These are phyloP conservation scores for Alauda arvensis DNA, from an alignment of 2,797 vertebrate genomes.

Conservation along the genomic window DNA sequence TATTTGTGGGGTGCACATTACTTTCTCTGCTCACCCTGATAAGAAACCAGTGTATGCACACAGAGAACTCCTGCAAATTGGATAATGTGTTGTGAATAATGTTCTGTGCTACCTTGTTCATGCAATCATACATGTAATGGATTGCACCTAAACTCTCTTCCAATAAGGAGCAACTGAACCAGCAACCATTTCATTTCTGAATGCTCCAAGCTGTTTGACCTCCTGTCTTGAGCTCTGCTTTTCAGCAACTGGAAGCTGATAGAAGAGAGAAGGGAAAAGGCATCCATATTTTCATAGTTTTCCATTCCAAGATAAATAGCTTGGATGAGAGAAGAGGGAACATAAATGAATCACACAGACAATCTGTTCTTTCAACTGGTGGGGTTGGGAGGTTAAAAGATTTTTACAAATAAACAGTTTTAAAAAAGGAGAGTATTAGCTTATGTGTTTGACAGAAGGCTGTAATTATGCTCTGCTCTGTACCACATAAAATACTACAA, in stretches of 20 bases:
- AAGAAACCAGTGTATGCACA: background rate
- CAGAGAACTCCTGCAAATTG: background rate
- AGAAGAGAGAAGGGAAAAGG: background rate
- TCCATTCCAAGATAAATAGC: slow-evolving; percentile 7
- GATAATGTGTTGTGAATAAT: background rate
- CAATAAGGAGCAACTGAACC: background rate
- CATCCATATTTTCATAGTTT: background rate
- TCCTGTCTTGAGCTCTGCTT: background rate
- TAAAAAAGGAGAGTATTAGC: background rate
- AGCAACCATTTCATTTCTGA: background rate
- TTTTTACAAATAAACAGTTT: slow-evolving; percentile 33
- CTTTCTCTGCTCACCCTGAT: background rate
- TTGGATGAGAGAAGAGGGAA: slow-evolving; percentile 4
- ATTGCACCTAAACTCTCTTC: background rate
- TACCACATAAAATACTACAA: slow-evolving; percentile 13
- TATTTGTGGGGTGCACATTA: background rate
- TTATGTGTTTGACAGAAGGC: slow-evolving; percentile 22
- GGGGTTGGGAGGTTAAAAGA: background rate
- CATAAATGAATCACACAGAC: slow-evolving; percentile 11
- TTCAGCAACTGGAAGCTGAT: background rate
- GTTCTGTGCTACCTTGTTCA: background rate
- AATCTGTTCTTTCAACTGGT: slow-evolving; percentile 28
- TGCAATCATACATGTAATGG: background rate
- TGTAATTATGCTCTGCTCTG: slow-evolving; percentile 11
- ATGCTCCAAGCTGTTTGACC: background rate